Evolutionary conservation across 1,140 invertebrate genomes (phyloP), one percentile per base, ranked within the genome.

Genomic region (Aphis gossypii): DNA sequence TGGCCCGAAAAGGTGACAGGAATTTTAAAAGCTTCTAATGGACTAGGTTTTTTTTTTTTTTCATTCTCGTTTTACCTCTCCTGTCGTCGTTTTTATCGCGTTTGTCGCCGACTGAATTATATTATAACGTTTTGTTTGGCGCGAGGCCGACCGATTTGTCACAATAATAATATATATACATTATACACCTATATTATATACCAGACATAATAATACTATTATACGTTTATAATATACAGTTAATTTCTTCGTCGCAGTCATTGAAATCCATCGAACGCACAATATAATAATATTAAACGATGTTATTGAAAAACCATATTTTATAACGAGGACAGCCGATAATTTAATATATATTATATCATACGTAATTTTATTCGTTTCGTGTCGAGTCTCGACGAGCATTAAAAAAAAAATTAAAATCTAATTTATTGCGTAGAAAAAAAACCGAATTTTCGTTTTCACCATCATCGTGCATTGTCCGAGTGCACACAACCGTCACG

Each of bases 11-110:
- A 93, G 92, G 92, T 93, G 92, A 93, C 92, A 93, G 92, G 92
- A 93, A 93, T 93, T 93, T 93, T 93, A 93, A 93, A 93, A 93
- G 92, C 92, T 93, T 93, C 92, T 93, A 93, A 93, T 93, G 92
- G 92, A 93, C 92, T 93, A 18, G 38, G 91, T 84, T 68, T 11
- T 93, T 86, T 56, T 51, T n/a, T n/a, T 54, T 92, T 83, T 51
- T 21, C n/a, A n/a, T 88, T 88, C 51, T 35, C 87, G 87, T 89
- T 90, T 44, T 41, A 30, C 38, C 38, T 60, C 89, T 41, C 54
- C 25, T 56, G 30, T 46, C 44, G 41, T 87, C 56, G 18, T 86
- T 86, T 84, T 93, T 84, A 84, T 93, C 48, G 48, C 92, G 25
- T 92, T 92, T 92, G 91, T 92, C 91, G 90, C 90, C 90, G 90